These are phyloP conservation scores for Trichopoda pennipes DNA, from an alignment of 2,888 invertebrate species.

Conservation along the genomic window DNA sequence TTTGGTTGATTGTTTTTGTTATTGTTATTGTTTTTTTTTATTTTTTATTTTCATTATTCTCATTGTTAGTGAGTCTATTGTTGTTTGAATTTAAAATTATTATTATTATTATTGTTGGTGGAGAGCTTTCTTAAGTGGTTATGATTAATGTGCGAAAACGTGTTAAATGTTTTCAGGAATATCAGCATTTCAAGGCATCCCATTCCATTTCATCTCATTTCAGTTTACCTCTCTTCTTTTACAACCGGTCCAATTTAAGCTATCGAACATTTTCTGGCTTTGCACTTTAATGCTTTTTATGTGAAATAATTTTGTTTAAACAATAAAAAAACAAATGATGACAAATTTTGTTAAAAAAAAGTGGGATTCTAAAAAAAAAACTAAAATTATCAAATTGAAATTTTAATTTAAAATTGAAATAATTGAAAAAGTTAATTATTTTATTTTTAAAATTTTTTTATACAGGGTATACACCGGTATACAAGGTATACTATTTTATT, in stretches of 20 bases:
- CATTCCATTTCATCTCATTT: not conserved
- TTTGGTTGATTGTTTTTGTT: conserved; percentile 2
- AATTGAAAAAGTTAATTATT: too few relatives aligned
- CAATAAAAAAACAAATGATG: conserved; percentile 31
- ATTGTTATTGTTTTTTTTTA: not conserved
- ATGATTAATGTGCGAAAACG: conserved; percentile 72
- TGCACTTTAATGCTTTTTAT: conserved; percentile 12
- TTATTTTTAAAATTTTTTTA: too few relatives aligned
- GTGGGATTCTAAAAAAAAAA: not conserved
- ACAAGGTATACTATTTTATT: too few relatives aligned
- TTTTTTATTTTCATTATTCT: conserved; percentile 27
- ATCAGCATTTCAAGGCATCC: conserved; percentile 5
- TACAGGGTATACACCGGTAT: too few relatives aligned
- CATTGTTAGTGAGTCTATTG: conserved; percentile 44
- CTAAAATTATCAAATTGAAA: too few relatives aligned
- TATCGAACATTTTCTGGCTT: not conserved
- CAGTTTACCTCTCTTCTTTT: not conserved
- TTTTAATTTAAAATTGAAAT: too few relatives aligned
- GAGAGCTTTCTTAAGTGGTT: conserved; percentile 69
- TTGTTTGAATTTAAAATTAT: conserved; percentile 49
- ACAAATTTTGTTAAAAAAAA: conserved; percentile 6
- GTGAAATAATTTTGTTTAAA: conserved; percentile 14
- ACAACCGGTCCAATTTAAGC: not conserved
- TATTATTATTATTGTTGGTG: conserved; percentile 61
- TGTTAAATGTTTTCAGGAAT: conserved; percentile 65